Evolutionary conservation across 1,140 invertebrate genomes (phyloP), one percentile per base, ranked within the genome.

Genomic region (Brachionus angularis): DNA sequence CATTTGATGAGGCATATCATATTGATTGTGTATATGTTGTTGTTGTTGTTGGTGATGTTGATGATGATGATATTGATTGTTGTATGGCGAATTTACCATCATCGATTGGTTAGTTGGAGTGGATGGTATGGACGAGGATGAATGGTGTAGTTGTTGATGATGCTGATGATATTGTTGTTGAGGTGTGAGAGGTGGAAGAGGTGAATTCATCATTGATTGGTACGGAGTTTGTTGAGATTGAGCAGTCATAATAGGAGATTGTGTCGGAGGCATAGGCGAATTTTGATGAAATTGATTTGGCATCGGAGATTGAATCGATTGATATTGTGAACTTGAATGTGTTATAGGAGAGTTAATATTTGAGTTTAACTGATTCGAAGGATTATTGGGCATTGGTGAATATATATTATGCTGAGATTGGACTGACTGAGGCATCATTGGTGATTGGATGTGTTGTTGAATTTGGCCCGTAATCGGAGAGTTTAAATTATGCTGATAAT

Each of bases 251-350:
- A 39, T 34, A 0, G 53, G 53, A 0, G 53, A 58, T 12, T n/a
- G n/a, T n/a, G n/a, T n/a, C 39, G 39, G 39, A 10, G 39, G 39
- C 39, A 42, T 10, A 10, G 39, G 39, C 39, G 10, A 16, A 10
- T 10, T 10, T 42, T 42, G 39, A 42, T 42, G 39, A 42, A 16
- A 42, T 10, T 46, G 47, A 27, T 46, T 46, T 7, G 42, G 62
- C 62, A 67, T 67, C 27, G 62, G 62, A 8, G 62, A 67, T 12
- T 31, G 33, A 3, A 67, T 67, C 10, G 39, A 42, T 36, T 46
- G 62, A 29, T 67, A 67, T 12, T 50, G 42, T 14, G 61, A 34
- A n/a, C n/a, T n/a, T 31, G 52, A 34, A n/a, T 58, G 53, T 5
- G 53, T 39, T 27, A 39, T 18, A 1, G 53, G 53, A 5, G 53